Base-by-base conservation (phyloP, 2,888 invertebrate species). In the Hydroisotoma schaefferi region DNA sequence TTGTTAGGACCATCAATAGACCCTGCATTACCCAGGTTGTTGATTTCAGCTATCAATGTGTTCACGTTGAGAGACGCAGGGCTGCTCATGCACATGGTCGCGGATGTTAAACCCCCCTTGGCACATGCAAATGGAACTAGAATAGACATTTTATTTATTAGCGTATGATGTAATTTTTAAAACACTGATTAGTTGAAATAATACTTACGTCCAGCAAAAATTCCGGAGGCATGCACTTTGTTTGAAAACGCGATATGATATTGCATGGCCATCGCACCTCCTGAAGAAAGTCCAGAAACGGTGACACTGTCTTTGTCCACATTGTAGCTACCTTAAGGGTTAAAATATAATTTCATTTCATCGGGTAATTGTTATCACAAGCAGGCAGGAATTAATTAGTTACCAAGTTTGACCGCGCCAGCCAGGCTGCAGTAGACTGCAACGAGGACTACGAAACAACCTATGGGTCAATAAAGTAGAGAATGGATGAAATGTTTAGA, bases 221-320 rank as follows among this genome's bases (percentile, higher is more conserved):
- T 51, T 5, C 76, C 76, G 1, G 68, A 75, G n/a, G 76, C 76
- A 66, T 73, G 72, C 55, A 76, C 63, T 20, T 61, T 57, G 10
- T 59, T 53, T 1, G 76, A 76, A 58, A 70, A 73, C 3, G 75
- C 74, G 29, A 76, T 75, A 66, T 77, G 76, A 55, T 76, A 71
- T 68, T 77, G 77, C 20, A 74, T 71, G 26, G 76, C 75, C 74
- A 76, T 75, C 55, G 71, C 73, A 15, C 73, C 76, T 1, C 77
- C 77, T 10, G 76, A 73, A 4, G 76, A 76, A 23, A 76, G 69
- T 1, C 77, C 77, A 3, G 76, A 76, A 4, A 75, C 73, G 0
- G 75, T 75, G 2, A 75, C 61, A 2, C 67, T 58, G 5, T 62
- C 48, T 1, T 55, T 59, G 53, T 75, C 74, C 4, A 75, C 74